Evolutionary conservation across 2,113 vertebrate genomes (phyloP), one percentile per base, ranked within the genome.

Genomic region (Petromus typicus): DNA sequence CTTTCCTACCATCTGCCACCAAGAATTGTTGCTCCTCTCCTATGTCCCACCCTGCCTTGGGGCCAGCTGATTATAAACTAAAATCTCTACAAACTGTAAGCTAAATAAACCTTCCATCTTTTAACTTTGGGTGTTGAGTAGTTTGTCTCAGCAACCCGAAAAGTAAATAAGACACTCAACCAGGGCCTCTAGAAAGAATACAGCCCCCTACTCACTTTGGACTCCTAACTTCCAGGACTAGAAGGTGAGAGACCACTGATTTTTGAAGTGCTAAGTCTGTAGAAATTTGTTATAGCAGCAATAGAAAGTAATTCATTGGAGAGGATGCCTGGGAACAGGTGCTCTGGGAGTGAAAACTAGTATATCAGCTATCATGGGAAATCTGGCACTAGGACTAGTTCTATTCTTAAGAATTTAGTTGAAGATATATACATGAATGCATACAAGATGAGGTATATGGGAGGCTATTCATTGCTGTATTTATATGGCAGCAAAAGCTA

Each of bases 371-470:
- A 27, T 27, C 20, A 54, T 63, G 37, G 37, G 59, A 20, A 57
- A 81, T 67, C 56, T 87, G 59, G 43, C n/a, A 86, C 25, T 16
- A 78, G 22, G 6, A 69, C 17, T 84, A n/a, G 69, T 63, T 93
- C 59, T 67, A 59, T 64, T 66, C 86, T 80, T 61, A 86, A 96
- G 66, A 61, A 90, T 32, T 78, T 93, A 90, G 18, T 32, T 16
- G 83, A 71, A 16, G 0, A 82, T 37, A 54, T 37, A 54, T 22
- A 86, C 16, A 7, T 5, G n/a, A 78, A 67, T 32, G 45, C 37
- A 17, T 30, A 76, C 32, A 87, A 86, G 86, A 48, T 81, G 27
- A 91, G 13, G 56, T 51, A 59, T 43, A 59, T 45, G 59, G 27
- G 75, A 76, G 40, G 57, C 57, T 67, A 67, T 16, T 80, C 30